Percentiles rank a stretch among this genome's conserved stretches.
phyloP scores from a whole-genome alignment of 2,113 vertebrate species.

The Odocoileus hemionus region DNA sequence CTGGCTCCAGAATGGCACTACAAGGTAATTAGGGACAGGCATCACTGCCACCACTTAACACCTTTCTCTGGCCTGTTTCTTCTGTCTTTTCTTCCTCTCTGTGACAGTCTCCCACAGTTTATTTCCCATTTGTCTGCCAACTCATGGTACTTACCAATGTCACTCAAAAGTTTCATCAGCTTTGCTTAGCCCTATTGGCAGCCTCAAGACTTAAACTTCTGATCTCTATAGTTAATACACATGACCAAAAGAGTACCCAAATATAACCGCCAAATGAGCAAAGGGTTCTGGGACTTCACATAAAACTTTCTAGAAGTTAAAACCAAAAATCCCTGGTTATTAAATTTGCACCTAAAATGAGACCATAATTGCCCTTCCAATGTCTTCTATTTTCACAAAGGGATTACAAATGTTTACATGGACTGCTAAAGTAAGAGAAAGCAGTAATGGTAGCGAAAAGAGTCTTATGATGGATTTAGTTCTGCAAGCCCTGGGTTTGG shows the following conservation, averaged over 20 bases:
- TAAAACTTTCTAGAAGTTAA: constrained; percentile 32
- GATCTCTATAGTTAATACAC: not conserved
- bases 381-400: constrained; percentile 20
- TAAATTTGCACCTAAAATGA: constrained; percentile 1
- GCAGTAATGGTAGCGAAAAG: not conserved
- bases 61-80: not conserved
- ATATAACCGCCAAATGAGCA: not conserved
- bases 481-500: not conserved
- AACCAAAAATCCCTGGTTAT: not conserved
- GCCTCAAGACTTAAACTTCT: not conserved
- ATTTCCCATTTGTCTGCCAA: not conserved
- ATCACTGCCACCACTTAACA: not conserved
- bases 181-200: not conserved
- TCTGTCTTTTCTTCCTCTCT: not conserved
- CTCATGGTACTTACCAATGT: not conserved
- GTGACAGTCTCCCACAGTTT: not conserved
- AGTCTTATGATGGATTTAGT: not conserved
- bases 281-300: not conserved
- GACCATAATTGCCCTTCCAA: not conserved
- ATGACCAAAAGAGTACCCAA: not conserved
- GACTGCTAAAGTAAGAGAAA: not conserved
- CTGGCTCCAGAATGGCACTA: not conserved
- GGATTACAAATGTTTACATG: not conserved
- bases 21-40: not conserved
- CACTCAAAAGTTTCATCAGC: not conserved